phyloP scores from a whole-genome alignment of 2,888 invertebrate genomes.

The Saturnia pavonia region DNA sequence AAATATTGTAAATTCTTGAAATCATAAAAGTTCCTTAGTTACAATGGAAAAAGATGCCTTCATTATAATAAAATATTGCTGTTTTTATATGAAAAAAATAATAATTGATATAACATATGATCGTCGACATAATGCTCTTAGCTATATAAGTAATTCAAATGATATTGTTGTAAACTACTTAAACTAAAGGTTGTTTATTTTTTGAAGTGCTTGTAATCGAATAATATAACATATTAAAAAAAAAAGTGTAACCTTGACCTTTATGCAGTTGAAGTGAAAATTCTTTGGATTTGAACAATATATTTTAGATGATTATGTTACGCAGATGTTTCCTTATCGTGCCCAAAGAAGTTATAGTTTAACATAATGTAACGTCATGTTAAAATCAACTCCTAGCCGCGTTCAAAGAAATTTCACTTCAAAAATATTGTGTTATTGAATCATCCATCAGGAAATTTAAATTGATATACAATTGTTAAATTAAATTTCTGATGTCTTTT shows the following conservation, averaged over 20 bases:
- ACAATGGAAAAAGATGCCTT: slow-evolving; percentile 2
- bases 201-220: no score
- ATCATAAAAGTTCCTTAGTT: background rate
- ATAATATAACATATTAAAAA: no score
- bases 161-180: background rate
- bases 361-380: no score
- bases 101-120: background rate
- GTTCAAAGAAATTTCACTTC: no score
- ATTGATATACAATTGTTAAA: background rate
- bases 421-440: background rate
- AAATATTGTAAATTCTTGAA: background rate
- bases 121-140: background rate
- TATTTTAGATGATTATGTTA: no score
- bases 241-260: no score
- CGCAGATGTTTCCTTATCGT: no score
- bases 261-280: no score
- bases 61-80: background rate
- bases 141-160: background rate
- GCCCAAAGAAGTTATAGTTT: no score
- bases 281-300: no score
- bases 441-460: background rate
- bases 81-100: background rate
- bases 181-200: background rate
- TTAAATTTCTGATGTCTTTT: background rate
- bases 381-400: no score